phyloP scores from a whole-genome alignment of 2,888 invertebrate genomes.

The Platynereis dumerilii region DNA sequence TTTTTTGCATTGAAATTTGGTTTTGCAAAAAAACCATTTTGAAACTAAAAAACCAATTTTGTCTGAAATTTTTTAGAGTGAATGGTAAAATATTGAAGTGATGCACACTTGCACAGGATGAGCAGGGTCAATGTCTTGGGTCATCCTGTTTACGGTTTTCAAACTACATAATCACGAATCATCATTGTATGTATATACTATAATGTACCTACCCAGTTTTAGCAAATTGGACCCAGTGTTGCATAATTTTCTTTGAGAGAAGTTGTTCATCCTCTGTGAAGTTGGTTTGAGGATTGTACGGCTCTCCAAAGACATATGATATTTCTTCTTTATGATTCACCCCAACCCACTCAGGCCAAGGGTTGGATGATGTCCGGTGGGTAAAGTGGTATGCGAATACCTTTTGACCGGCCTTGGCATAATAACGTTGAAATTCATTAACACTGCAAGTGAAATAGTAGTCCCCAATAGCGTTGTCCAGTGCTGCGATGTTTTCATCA shows the following conservation, averaged over 20 bases:
- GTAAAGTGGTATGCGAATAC: constrained; percentile 14
- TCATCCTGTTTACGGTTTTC: no score
- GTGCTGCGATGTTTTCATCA: background rate
- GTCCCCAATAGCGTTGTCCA: constrained; percentile 11
- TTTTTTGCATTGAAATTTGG: no score
- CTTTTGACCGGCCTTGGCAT: background rate
- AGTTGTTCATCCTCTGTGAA: constrained; percentile 2
- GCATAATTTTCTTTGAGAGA: constrained; percentile 15
- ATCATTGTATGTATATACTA: no score
- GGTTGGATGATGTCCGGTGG: constrained; percentile 9
- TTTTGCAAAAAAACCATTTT: no score
- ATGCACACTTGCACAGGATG: no score
- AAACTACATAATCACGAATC: no score
- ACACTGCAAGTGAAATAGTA: constrained; percentile 6
- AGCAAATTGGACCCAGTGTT: constrained; percentile 20
- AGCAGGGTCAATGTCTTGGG: no score
- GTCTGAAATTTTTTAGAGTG: no score
- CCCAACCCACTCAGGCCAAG: background rate
- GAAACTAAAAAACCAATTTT: no score
- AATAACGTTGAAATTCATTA: background rate
- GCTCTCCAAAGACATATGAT: constrained; percentile 17
- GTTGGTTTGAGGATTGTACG: no score
- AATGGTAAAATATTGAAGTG: no score
- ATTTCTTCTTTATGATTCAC: constrained; percentile 15
- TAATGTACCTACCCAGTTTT: constrained; percentile 21